Percentiles rank a stretch among this genome's conserved stretches.
phyloP scores from a whole-genome alignment of 2,113 vertebrate species.

The Hemiscyllium ocellatum region DNA sequence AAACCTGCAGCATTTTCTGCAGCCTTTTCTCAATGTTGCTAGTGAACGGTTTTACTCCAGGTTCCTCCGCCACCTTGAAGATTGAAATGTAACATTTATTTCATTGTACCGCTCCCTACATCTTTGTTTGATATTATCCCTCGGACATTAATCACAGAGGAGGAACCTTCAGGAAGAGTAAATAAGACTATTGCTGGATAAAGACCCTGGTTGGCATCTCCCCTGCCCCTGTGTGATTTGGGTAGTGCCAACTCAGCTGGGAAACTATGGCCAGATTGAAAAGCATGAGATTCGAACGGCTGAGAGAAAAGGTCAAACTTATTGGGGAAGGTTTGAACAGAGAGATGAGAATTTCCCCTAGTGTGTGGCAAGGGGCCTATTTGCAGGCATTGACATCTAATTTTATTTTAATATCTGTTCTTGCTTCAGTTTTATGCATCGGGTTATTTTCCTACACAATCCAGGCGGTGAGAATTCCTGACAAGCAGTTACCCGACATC shows the following conservation, averaged over 20 bases:
- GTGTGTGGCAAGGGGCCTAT: no score
- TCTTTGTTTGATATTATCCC: not conserved
- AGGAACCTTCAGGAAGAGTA: not conserved
- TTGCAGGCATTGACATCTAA: no score
- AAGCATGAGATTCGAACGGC: no score
- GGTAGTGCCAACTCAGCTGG: not conserved
- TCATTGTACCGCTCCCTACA: not conserved
- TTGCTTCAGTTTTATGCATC: no score
- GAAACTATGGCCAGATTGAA: not conserved
- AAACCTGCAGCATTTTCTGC: not conserved
- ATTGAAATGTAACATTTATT: not conserved
- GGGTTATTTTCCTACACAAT: no score
- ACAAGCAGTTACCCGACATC: no score
- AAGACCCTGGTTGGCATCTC: not conserved
- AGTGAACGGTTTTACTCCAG: not conserved
- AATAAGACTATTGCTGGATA: not conserved
- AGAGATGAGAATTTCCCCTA: no score
- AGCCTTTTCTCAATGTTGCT: not conserved
- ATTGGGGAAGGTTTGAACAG: no score
- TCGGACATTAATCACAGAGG: not conserved
- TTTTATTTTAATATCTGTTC: no score
- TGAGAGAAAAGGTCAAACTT: no score
- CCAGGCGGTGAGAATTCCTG: no score
- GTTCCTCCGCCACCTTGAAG: not conserved
- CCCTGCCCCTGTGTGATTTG: no score